These are phyloP conservation scores for Norana najaformis DNA, from an alignment of 2,888 invertebrate species.

Conservation along the genomic window DNA sequence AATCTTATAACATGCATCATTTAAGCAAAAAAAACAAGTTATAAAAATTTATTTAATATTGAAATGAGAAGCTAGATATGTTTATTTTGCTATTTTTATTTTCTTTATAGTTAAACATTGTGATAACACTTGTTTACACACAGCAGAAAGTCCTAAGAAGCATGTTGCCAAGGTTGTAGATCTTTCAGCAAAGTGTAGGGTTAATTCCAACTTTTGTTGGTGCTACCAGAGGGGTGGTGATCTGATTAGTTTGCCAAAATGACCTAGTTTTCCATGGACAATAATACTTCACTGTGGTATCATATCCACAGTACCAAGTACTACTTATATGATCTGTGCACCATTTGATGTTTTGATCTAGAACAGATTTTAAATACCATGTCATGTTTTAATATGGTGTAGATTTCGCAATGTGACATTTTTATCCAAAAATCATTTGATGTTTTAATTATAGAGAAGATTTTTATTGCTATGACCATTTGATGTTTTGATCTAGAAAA, in stretches of 20 bases:
- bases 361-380: too few species aligned
- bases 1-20: background rate
- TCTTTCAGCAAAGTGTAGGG: background rate
- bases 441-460: background rate
- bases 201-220: too few species aligned
- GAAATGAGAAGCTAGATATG: background rate
- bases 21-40: background rate
- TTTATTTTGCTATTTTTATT: too few species aligned
- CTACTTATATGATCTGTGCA: too few species aligned
- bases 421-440: background rate
- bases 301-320: too few species aligned
- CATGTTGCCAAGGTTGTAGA: background rate
- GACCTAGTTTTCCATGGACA: too few species aligned
- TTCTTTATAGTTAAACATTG: background rate
- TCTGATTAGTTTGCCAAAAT: background rate
- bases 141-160: too few species aligned
- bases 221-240: too few species aligned
- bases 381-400: background rate
- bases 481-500: conserved; percentile 47
- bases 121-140: background rate
- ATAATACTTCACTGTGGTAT: too few species aligned
- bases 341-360: background rate
- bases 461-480: background rate
- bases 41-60: background rate
- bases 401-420: background rate